These are phyloP conservation scores for Microplitis mediator DNA, from an alignment of 1,140 invertebrate species.

Conservation along the genomic window DNA sequence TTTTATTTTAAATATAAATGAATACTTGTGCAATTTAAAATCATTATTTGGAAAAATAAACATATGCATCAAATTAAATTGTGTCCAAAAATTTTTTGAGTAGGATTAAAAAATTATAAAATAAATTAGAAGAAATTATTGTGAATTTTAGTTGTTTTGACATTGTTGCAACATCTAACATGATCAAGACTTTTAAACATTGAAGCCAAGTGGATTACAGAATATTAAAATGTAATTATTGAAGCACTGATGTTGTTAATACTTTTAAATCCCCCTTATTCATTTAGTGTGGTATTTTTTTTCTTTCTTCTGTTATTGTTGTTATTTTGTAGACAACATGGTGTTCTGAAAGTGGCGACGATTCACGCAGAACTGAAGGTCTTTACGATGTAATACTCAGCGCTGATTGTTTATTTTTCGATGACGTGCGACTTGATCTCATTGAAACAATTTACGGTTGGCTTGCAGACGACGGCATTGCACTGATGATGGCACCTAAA, in stretches of 20 bases:
- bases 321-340: slow-evolving; percentile 43
- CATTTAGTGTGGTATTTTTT: not conserved
- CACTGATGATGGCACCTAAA: slow-evolving; percentile 77
- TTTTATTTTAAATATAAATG: too few species aligned
- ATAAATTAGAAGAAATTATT: not conserved
- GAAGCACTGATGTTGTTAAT: not conserved
- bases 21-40: too few species aligned
- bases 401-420: slow-evolving; percentile 85
- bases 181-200: too few species aligned
- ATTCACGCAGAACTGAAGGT: slow-evolving; percentile 37
- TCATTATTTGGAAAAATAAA: too few species aligned
- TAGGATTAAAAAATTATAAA: not conserved
- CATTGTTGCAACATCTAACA: too few species aligned
- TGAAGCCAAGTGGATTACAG: too few species aligned
- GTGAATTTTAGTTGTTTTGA: too few species aligned
- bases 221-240: too few species aligned
- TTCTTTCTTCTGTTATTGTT: not conserved
- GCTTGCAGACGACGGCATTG: slow-evolving; percentile 70
- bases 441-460: slow-evolving; percentile 73
- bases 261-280: not conserved
- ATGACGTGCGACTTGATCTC: slow-evolving; percentile 75
- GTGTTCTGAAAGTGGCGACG: slow-evolving; percentile 41
- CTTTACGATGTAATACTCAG: slow-evolving; percentile 75
- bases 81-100: too few species aligned
- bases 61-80: too few species aligned